These are phyloP conservation scores for Auanema sp. DNA, from an alignment of 2,888 invertebrate species.

Conservation along the genomic window DNA sequence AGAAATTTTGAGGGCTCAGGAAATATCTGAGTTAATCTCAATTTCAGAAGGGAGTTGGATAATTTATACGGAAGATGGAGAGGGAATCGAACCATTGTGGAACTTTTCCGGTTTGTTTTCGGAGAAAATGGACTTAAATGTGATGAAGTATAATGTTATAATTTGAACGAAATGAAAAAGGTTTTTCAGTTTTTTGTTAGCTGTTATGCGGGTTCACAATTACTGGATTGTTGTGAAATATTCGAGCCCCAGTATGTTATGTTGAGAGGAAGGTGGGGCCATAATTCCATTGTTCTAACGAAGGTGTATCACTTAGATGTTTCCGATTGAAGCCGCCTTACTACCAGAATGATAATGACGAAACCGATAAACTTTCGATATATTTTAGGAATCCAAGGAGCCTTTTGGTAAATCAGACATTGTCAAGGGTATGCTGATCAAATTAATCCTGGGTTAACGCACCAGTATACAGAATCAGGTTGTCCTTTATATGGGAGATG, in stretches of 20 bases:
- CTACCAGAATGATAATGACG: conserved; percentile 41
- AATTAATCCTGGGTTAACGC: too few species aligned
- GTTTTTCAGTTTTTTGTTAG: conserved; percentile 28
- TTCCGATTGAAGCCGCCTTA: conserved; percentile 33
- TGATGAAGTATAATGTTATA: background rate
- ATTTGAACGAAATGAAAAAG: background rate
- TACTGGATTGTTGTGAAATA: conserved; percentile 38
- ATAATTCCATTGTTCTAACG: too few species aligned
- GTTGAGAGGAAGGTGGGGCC: conserved; percentile 35
- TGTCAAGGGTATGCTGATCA: conserved; percentile 3
- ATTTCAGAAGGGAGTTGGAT: conserved; percentile 31
- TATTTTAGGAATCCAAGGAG: conserved; percentile 39
- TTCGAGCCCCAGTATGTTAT: conserved; percentile 39
- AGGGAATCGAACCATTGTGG: conserved; percentile 27
- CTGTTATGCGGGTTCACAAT: conserved; percentile 33
- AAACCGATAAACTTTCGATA: conserved; percentile 35
- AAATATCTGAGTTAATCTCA: background rate
- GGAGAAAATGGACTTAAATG: conserved; percentile 17
- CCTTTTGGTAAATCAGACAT: conserved; percentile 25
- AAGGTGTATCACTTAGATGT: too few species aligned
- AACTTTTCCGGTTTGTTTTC: conserved; percentile 31
- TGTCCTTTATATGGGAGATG: conserved; percentile 36
- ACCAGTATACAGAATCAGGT: conserved; percentile 37
- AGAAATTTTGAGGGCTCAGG: too few species aligned
- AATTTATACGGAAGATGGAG: conserved; percentile 8